Percentiles rank a stretch among this genome's conserved stretches.
These are phyloP conservation scores for Heptranchias perlo DNA, from an alignment of 2,113 vertebrate species.

Conservation along the genomic window DNA sequence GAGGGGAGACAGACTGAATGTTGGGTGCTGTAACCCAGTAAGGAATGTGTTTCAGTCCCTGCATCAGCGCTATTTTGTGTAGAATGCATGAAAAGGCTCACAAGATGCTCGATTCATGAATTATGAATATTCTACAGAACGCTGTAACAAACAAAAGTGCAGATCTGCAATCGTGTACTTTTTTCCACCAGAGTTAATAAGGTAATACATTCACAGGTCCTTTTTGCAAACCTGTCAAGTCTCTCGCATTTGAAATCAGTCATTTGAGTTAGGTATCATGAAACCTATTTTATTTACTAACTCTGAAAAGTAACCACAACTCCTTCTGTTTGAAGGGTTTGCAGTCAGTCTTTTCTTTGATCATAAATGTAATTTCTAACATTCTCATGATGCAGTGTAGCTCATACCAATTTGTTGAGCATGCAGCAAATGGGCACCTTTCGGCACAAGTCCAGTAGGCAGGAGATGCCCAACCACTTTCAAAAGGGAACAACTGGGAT, in stretches of 20 bases:
- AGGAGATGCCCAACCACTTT: neutral
- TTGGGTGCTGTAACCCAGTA: neutral
- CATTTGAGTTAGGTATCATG: neutral
- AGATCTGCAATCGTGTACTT: neutral
- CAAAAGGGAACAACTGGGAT: too few relatives aligned
- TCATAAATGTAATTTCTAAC: neutral
- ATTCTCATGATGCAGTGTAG: neutral
- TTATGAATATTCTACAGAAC: neutral
- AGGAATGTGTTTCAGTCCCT: neutral
- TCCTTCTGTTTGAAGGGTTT: neutral
- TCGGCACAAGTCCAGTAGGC: neutral
- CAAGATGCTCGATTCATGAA: neutral
- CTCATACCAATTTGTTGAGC: neutral
- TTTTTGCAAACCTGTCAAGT: neutral
- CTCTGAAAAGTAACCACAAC: neutral
- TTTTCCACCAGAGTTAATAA: neutral
- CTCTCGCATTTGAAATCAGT: neutral
- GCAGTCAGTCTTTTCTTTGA: neutral
- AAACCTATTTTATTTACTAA: neutral
- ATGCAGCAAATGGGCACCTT: neutral
- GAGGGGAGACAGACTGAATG: neutral
- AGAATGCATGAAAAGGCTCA: neutral
- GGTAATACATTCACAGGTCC: neutral
- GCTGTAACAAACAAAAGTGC: too few relatives aligned
- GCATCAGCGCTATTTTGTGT: too few relatives aligned